Conservation (phyloP, 2,888 invertebrate species). For the Timema podura region DNA sequence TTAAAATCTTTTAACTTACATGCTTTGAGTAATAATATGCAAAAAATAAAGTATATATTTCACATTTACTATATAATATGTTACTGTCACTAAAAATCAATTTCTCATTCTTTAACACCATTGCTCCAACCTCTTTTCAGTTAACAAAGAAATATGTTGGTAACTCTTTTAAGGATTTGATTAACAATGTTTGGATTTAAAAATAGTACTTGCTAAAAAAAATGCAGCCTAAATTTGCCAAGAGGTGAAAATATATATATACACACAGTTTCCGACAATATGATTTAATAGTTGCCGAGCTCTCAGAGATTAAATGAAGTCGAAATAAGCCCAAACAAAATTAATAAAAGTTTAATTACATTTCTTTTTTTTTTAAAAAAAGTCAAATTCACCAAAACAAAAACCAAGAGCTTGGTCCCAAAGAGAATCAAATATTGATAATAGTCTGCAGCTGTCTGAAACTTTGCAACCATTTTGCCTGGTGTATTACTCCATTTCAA, state of each 20-base stretch:
- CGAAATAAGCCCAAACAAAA: neutral
- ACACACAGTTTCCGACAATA: slow-evolving; percentile 15
- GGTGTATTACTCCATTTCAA: slow-evolving; percentile 16
- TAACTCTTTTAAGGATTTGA: neutral
- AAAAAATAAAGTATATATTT: too few relatives aligned
- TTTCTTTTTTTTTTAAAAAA: neutral
- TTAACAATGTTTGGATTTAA: slow-evolving; percentile 17
- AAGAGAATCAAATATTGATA: slow-evolving; percentile 25
- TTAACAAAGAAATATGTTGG: neutral
- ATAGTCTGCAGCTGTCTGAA: neutral
- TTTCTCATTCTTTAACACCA: neutral
- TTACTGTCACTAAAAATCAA: neutral
- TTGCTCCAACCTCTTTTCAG: slow-evolving; percentile 16
- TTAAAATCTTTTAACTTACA: too few relatives aligned
- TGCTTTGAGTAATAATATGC: too few relatives aligned
- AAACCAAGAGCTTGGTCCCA: slow-evolving; percentile 29
- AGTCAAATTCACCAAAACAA: slow-evolving; percentile 14
- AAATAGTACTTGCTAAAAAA: slow-evolving; percentile 24
- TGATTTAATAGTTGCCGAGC: slow-evolving; percentile 16
- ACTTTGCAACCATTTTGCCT: too few relatives aligned
- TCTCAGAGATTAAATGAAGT: neutral
- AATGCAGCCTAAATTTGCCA: slow-evolving; percentile 25
- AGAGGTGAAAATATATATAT: slow-evolving; percentile 21
- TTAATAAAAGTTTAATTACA: slow-evolving; percentile 1
- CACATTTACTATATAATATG: too few relatives aligned